Base-by-base conservation (phyloP, 2,888 invertebrate genomes). In the Cantharis rufa region DNA sequence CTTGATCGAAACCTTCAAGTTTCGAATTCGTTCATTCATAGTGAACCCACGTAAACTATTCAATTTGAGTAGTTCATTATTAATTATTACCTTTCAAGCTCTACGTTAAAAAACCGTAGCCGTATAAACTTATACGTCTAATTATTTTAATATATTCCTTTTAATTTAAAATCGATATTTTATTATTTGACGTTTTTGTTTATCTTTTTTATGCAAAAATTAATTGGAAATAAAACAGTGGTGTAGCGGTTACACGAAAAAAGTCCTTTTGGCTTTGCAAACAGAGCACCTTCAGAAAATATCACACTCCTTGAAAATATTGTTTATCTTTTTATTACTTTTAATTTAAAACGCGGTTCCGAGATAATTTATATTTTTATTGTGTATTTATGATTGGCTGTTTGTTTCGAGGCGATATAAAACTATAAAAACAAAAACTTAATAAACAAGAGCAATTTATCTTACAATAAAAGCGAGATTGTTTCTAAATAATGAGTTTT, bases 1-100 rank as follows among this genome's bases (percentile, higher is more conserved):
- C 73, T 73, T 73, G 73, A 73, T 73, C 69, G 69, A 73, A 69
- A 61, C 73, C 69, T 73, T 69, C 69, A 61, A 69, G 69, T 62
- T 62, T 69, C 72, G 64, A 72, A 73, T 69, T 62, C 27, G 62
- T 15, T 24, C 69, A 73, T 73, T 62, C 69, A 69, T 73, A 68
- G 62, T 69, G 62, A 73, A 69, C 73, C 73, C 69, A 73, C 73
- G 69, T 62, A 24, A 10, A 72, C 73, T 32, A 48, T 16, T 73
- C 27, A 69, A 62, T 69, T 63, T 62, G 62, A 73, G 73, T 73
- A 69, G 73, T 27, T 73, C 61, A 72, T 73, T 69, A 69, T 73
- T 73, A 73, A 69, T 62, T 62, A 69, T 66, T 48, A 13, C 64
- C 64, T 18, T 21, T 24, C 18, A 66, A 66, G 64, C 3, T 11